phyloP scores from a whole-genome alignment of 2,113 vertebrate species.

The Amazona vittata region DNA sequence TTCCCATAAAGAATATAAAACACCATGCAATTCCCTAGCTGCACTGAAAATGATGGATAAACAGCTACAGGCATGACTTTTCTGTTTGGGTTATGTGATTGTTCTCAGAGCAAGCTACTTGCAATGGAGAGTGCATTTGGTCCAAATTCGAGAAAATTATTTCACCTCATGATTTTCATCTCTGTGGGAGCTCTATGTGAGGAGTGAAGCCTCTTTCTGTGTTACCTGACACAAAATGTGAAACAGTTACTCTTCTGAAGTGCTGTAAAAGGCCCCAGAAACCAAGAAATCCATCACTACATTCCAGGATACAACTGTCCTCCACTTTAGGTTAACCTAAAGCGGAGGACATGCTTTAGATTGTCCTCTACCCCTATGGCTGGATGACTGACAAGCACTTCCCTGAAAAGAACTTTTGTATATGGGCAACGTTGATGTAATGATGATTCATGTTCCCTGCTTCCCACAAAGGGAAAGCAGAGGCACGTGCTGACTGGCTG shows the following conservation, averaged over 20 bases:
- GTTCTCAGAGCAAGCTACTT: conserved; percentile 1
- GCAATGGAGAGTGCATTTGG: conserved; percentile 9
- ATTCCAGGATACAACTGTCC: conserved; percentile 20
- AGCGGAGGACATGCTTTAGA: not conserved
- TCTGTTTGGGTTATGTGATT: conserved; percentile 19
- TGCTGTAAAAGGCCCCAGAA: conserved; percentile 11
- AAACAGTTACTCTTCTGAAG: conserved; percentile 31
- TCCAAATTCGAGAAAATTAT: conserved; percentile 28
- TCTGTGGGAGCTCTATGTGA: conserved; percentile 37
- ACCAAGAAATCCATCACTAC: conserved; percentile 44
- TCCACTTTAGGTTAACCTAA: conserved; percentile 23
- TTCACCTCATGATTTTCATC: conserved; percentile 53
- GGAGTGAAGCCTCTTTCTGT: conserved; percentile 46
- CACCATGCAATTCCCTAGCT: conserved; percentile 1
- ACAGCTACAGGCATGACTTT: conserved; percentile 25
- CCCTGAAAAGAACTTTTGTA: conserved; percentile 51
- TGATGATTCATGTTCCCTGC: conserved; percentile 9
- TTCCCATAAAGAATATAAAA: not conserved
- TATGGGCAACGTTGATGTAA: not conserved
- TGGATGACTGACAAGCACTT: conserved; percentile 40
- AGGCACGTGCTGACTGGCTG: not conserved
- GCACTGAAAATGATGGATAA: conserved; percentile 19
- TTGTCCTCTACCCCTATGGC: not conserved
- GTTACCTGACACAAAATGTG: conserved; percentile 54
- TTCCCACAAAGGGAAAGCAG: conserved; percentile 38